These are phyloP conservation scores for Drosophila histrio DNA, from an alignment of 2,888 invertebrate species.

Conservation along the genomic window DNA sequence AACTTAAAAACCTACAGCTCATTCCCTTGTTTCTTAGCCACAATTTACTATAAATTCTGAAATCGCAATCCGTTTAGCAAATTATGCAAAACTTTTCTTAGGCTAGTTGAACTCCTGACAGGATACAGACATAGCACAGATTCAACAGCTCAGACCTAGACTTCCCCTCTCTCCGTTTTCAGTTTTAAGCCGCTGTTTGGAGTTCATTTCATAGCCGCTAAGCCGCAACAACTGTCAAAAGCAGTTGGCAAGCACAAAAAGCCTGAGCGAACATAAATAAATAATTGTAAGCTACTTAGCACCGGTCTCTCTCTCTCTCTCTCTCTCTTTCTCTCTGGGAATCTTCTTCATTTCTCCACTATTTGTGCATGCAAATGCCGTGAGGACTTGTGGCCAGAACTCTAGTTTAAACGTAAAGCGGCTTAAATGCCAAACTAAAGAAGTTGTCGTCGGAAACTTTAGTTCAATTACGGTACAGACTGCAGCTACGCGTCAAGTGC, in stretches of 20 bases:
- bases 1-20: not conserved
- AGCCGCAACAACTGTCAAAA: constrained; percentile 65
- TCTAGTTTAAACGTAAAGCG: constrained; percentile 28
- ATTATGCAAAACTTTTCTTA: constrained; percentile 54
- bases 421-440: constrained; percentile 31
- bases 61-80: constrained; percentile 35
- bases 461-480: constrained; percentile 28
- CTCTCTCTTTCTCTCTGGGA: not conserved
- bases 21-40: not conserved
- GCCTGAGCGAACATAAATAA: constrained; percentile 59
- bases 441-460: constrained; percentile 10
- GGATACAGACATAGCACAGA: constrained; percentile 14
- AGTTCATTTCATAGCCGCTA: constrained; percentile 58
- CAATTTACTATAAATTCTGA: constrained; percentile 12
- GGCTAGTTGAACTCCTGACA: constrained; percentile 8
- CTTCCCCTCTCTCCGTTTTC: not conserved
- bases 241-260: constrained; percentile 42
- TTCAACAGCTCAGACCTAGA: not conserved
- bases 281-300: constrained; percentile 71
- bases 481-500: constrained; percentile 8
- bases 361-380: constrained; percentile 48
- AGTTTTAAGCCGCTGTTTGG: constrained; percentile 35
- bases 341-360: constrained; percentile 28
- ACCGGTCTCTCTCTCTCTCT: constrained; percentile 12
- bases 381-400: constrained; percentile 17